phyloP scores from a whole-genome alignment of 1,140 invertebrate species.

The Drosophila mauritiana region DNA sequence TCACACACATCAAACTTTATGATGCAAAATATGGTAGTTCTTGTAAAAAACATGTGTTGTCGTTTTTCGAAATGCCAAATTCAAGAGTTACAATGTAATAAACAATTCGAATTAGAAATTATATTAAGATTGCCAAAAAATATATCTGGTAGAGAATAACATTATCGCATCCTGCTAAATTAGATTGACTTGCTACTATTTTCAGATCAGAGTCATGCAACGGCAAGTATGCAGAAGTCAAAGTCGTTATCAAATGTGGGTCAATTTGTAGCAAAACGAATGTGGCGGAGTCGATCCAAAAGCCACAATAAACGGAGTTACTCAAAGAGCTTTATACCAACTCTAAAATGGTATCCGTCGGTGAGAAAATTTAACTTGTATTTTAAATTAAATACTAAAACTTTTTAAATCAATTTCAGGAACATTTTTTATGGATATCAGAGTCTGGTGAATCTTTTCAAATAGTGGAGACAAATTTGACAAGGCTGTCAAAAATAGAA shows the following conservation, averaged over 20 bases:
- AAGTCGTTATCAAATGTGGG: constrained; percentile 94
- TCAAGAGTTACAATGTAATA: too few relatives aligned
- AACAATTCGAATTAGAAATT: too few relatives aligned
- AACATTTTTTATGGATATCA: constrained; percentile 93
- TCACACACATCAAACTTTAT: too few relatives aligned
- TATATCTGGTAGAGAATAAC: too few relatives aligned
- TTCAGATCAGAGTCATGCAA: constrained; percentile 54
- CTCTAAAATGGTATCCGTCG: constrained; percentile 88
- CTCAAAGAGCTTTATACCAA: constrained; percentile 72
- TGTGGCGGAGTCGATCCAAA: constrained; percentile 92
- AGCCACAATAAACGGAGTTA: constrained; percentile 88
- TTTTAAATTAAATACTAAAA: neutral
- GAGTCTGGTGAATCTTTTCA: constrained; percentile 90
- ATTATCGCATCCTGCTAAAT: neutral
- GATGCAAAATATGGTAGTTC: too few relatives aligned
- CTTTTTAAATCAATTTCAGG: constrained; percentile 86
- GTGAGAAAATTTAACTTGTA: constrained; percentile 85
- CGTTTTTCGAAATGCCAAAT: too few relatives aligned
- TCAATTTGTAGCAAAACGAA: constrained; percentile 92
- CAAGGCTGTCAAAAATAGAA: constrained; percentile 92
- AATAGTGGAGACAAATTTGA: constrained; percentile 89
- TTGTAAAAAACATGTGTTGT: too few relatives aligned
- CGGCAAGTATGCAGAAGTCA: constrained; percentile 92
- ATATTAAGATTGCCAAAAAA: too few relatives aligned
- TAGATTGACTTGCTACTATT: constrained; percentile 11